phyloP scores from a whole-genome alignment of 1,140 invertebrate genomes.

The Bombus difficillimus region DNA sequence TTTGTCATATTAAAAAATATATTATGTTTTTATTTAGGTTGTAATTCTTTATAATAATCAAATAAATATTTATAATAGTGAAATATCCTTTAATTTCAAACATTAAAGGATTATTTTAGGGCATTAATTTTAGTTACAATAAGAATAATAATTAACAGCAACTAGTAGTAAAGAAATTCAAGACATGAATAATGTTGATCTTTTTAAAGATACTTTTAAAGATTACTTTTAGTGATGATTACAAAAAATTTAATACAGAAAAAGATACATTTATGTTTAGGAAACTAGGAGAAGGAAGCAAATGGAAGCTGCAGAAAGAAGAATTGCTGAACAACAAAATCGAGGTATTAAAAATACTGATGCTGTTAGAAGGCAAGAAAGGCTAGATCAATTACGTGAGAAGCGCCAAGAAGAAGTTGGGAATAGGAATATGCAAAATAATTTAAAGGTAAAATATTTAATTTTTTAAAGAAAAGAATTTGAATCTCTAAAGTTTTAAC shows the following conservation, averaged over 20 bases:
- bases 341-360: conserved; percentile 84
- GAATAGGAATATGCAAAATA: conserved; percentile 45
- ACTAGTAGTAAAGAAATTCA: not conserved
- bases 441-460: conserved; percentile 65
- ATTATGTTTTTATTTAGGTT: not conserved
- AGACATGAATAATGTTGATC: not conserved
- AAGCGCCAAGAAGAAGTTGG: conserved; percentile 72
- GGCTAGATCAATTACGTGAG: conserved; percentile 77
- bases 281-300: conserved; percentile 81
- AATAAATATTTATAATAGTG: not conserved
- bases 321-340: conserved; percentile 80
- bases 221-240: not conserved
- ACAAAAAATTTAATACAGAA: not conserved
- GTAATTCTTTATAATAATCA: not conserved
- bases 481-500: too few species aligned
- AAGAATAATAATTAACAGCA: not conserved
- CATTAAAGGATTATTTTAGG: not conserved
- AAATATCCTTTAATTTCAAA: not conserved
- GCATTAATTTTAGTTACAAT: not conserved
- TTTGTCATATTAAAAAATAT: not conserved
- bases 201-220: not conserved
- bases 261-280: conserved; percentile 62
- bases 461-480: not conserved
- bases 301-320: conserved; percentile 83
- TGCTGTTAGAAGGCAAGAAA: conserved; percentile 81